Base-by-base conservation (phyloP, 1,140 invertebrate species). In the Megathymus violae region DNA sequence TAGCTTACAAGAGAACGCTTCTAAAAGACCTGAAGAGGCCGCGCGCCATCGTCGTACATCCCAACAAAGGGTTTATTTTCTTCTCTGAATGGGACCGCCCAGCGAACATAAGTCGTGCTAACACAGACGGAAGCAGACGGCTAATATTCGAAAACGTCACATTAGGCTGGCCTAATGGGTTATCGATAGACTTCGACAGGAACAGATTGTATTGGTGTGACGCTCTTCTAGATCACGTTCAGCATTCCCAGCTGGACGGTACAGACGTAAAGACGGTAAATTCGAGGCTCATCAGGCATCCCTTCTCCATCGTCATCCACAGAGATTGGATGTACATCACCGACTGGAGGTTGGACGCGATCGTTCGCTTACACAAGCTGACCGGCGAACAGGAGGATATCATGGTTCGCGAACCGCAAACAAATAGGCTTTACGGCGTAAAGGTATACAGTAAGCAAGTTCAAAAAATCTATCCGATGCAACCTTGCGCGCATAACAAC, bases 11-110 rank as follows among this genome's bases (percentile, higher is more conserved):
- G 1, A 93, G 97, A 73, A 97, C 97, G 0, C 81, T 99, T 3
- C 82, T 99, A 6, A 97, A 96, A 79, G 97, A 98, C 78, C 85
- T 99, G 1, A 98, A 98, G 86, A 92, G 97, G 67, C 98, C 98
- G 0, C 92, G 98, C 68, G 98, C 98, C 6, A 98, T 99, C 59
- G 98, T 99, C 0, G 96, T 99, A 0, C 98, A 99, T 92, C 98
- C 98, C 0, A 98, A 99, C 72, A 95, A 95, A 80, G 98, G 98
- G 48, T 97, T 92, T 73, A 95, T 98, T 41, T 99, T 98, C 91
- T 99, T 97, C 89, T 98, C 97, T 0, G 98, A 99, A 85, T 98
- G 98, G 96, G 97, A 99, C 82, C 93, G 98, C 10, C 98, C 98
- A 0, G 98, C 98, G 0, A 99, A 98, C 77, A 99, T 99, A 31